Conservation (phyloP, 1,140 invertebrate species). For the Drosophila orena region DNA sequence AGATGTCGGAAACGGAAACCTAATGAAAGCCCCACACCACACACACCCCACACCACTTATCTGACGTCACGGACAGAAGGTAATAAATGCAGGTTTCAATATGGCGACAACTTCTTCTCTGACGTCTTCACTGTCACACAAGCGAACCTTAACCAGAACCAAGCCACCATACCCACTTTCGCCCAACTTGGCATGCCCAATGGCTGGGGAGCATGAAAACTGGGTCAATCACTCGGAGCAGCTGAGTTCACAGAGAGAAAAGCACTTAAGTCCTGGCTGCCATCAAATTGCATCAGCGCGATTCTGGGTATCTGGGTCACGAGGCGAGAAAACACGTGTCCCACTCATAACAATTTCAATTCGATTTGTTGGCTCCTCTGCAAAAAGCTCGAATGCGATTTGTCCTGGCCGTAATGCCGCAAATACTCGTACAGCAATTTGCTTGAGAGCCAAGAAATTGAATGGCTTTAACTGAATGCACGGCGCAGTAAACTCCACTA, state of each 20-base stretch:
- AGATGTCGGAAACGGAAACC: constrained; percentile 37
- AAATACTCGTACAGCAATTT: constrained; percentile 29
- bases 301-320: constrained; percentile 46
- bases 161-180: neutral
- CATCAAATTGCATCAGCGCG: constrained; percentile 46
- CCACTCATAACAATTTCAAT: constrained; percentile 36
- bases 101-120: constrained; percentile 44
- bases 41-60: too few relatives aligned
- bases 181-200: constrained; percentile 5
- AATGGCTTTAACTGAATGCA: constrained; percentile 32
- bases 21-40: constrained; percentile 33
- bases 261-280: constrained; percentile 54
- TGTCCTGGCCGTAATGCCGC: constrained; percentile 21
- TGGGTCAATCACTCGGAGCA: constrained; percentile 60
- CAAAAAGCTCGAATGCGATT: constrained; percentile 18
- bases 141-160: neutral
- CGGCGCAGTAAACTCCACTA: constrained; percentile 7
- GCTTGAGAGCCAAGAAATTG: constrained; percentile 28
- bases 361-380: constrained; percentile 27
- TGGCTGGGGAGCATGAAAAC: constrained; percentile 35
- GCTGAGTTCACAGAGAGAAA: constrained; percentile 34
- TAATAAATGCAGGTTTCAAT: constrained; percentile 39
- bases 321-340: constrained; percentile 42
- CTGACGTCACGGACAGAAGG: constrained; percentile 36
- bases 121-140: constrained; percentile 36